Base-by-base conservation (phyloP, 1,140 invertebrate species). In the Globodera rostochiensis region DNA sequence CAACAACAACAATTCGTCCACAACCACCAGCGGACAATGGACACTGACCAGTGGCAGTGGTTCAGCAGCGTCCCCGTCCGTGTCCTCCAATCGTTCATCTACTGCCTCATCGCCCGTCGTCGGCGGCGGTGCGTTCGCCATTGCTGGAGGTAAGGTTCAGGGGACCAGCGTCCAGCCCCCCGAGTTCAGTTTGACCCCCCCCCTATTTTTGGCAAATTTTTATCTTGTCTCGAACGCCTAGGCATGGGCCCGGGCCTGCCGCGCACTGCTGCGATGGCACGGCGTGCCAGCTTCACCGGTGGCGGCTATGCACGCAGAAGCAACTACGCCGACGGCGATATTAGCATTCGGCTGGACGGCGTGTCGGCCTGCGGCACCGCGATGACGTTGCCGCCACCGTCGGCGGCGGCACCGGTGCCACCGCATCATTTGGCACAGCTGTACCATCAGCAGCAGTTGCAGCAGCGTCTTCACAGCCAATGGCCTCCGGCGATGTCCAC, bases 311-410 rank as follows among this genome's bases (percentile, higher is more conserved):
- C 36, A 71, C 69, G 67, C 67, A 11, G 7, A 19, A 11, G 21
- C 74, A 47, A 25, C 19, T 9, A 25, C 74, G 21, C 49, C 5
- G 69, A 64, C 21, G 80, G 77, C 11, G 80, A 80, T 3, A 80
- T 80, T 15, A 80, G 57, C 49, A 80, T 80, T 21, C 80, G 80
- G 21, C 75, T 80, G 47, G 80, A 80, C 53, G 80, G 80, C 36
- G 73, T 36, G 21, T 70, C 80, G 13, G 36, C 80, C 25, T 79
- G 69, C 6, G 36, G 45, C 74, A 47, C 8, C 1, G 19, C 53
- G 13, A 36, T 76, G 57, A 45, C 74, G 4, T 19, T 71, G 69
- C 69, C 25, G 25, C 69, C 8, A 0, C 69, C 21, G 6, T 25
- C 25, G 25, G 25, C 53, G 47, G 6, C 76, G 47, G 47, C 50